These are phyloP conservation scores for Campaea margaritaria DNA, from an alignment of 2,888 invertebrate genomes.

Conservation along the genomic window DNA sequence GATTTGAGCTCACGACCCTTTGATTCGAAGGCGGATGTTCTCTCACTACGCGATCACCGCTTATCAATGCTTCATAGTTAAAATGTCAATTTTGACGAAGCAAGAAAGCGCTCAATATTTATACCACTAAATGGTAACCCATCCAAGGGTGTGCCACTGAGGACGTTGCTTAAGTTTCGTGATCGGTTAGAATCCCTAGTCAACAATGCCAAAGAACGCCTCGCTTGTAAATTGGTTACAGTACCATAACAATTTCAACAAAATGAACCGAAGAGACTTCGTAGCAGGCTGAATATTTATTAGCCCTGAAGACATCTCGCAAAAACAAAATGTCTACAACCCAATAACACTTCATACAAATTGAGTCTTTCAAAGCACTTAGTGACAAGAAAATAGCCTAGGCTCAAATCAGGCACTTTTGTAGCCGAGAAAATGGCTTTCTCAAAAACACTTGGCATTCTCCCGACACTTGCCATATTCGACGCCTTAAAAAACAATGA, in stretches of 20 bases:
- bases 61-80: too few species aligned
- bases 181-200: too few species aligned
- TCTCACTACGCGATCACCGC: too few species aligned
- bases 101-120: too few species aligned
- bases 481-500: constrained; percentile 39
- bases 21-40: too few species aligned
- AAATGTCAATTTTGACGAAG: too few species aligned
- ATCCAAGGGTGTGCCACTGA: too few species aligned
- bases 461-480: constrained; percentile 15
- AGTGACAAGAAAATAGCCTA: constrained; percentile 13
- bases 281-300: neutral
- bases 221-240: too few species aligned
- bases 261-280: neutral
- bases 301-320: neutral
- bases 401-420: constrained; percentile 14
- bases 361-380: constrained; percentile 13
- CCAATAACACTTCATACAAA: constrained; percentile 20
- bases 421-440: constrained; percentile 17
- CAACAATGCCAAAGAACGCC: too few species aligned
- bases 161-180: too few species aligned
- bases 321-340: constrained; percentile 11
- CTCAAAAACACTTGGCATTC: constrained; percentile 10
- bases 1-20: too few species aligned
- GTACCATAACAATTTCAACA: neutral
- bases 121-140: too few species aligned